Evolutionary conservation across 2,888 invertebrate species (phyloP).

Genomic region (Drosophila prolongata): DNA sequence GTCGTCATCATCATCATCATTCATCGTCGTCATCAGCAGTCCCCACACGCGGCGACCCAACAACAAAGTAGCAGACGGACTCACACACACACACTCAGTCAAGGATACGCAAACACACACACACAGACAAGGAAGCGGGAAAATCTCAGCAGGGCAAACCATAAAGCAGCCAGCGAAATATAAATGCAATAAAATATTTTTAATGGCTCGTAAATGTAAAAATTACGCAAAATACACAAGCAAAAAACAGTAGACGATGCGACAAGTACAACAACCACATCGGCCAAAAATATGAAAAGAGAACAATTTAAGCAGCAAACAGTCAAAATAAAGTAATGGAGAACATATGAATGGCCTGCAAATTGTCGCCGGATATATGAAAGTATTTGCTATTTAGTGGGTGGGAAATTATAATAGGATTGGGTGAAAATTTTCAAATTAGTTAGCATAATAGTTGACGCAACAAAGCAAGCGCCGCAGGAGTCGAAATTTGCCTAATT

Average conservation of each 20-base stretch:
- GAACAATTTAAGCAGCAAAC: slow-evolving; percentile 22
- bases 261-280: slow-evolving; percentile 3
- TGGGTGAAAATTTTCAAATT: slow-evolving; percentile 54
- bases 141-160: slow-evolving; percentile 48
- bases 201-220: slow-evolving; percentile 74
- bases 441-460: slow-evolving; percentile 56
- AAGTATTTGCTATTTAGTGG: slow-evolving; percentile 16
- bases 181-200: slow-evolving; percentile 75
- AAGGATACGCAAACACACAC: slow-evolving; percentile 17
- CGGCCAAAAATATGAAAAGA: slow-evolving; percentile 25
- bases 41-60: slow-evolving; percentile 38
- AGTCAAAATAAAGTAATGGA: slow-evolving; percentile 20
- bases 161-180: slow-evolving; percentile 72
- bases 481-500: slow-evolving; percentile 58
- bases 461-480: slow-evolving; percentile 50
- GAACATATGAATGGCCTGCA: slow-evolving; percentile 50
- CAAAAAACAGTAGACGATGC: background rate
- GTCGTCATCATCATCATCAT: slow-evolving; percentile 66
- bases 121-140: slow-evolving; percentile 22
- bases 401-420: slow-evolving; percentile 32
- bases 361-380: slow-evolving; percentile 49
- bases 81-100: slow-evolving; percentile 11
- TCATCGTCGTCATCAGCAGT: slow-evolving; percentile 39
- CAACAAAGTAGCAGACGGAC: slow-evolving; percentile 37
- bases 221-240: slow-evolving; percentile 65